Evolutionary conservation across 2,797 vertebrate species (phyloP).

Genomic region (Melanogrammus aeglefinus): DNA sequence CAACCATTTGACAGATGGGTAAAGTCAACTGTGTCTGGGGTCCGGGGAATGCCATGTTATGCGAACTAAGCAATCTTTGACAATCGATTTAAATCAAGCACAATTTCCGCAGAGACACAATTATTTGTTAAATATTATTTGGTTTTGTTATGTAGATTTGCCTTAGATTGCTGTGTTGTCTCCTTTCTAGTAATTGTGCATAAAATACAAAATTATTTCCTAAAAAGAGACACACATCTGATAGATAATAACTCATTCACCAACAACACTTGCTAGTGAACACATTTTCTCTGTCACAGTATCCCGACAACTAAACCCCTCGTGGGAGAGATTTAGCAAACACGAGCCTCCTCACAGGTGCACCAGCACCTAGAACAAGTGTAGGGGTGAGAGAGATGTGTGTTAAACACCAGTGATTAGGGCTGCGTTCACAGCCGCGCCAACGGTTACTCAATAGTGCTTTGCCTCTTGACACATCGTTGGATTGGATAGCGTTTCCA

Average conservation of each 20-base stretch:
- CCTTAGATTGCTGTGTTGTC: neutral
- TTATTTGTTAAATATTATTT: neutral
- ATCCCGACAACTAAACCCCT: neutral
- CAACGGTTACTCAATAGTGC: neutral
- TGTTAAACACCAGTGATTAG: conserved; percentile 1
- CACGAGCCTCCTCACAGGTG: neutral
- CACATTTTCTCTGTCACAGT: neutral
- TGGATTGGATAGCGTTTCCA: neutral
- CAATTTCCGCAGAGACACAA: neutral
- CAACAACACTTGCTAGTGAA: neutral
- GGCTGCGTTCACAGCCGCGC: neutral
- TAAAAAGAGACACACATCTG: neutral
- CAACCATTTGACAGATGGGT: neutral
- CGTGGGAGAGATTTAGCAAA: no score
- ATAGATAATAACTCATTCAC: neutral
- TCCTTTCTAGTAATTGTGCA: neutral
- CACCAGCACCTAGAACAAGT: neutral
- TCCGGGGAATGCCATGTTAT: neutral
- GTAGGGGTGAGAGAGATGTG: neutral
- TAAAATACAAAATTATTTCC: neutral
- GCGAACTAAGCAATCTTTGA: no score
- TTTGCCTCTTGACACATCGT: neutral
- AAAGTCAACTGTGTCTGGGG: neutral
- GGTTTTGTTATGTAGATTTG: neutral
- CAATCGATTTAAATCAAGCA: no score